phyloP scores from a whole-genome alignment of 37 sponge, comb jelly and placozoan genomes.

The Ianthella basta region DNA sequence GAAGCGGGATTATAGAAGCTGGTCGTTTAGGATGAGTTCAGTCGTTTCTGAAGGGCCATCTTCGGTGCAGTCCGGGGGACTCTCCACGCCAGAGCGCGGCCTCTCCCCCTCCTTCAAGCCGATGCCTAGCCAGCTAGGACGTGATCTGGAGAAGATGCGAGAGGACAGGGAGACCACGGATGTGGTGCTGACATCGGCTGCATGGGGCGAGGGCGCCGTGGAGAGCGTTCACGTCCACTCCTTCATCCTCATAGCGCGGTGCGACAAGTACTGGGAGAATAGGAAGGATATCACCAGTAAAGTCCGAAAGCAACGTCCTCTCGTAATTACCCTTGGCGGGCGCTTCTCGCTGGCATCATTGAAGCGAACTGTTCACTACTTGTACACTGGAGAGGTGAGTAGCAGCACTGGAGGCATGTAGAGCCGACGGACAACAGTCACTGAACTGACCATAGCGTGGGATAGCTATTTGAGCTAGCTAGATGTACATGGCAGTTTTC shows the following conservation, averaged over 20 bases:
- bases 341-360: conserved; percentile 26
- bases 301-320: not conserved
- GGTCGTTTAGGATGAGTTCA: too few relatives aligned
- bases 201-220: not conserved
- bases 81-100: not conserved
- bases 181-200: conserved; percentile 3
- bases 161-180: conserved; percentile 36
- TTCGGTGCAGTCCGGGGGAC: not conserved
- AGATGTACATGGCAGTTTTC: too few relatives aligned
- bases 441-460: not conserved
- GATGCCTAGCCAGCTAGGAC: not conserved
- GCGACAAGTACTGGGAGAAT: conserved; percentile 48
- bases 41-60: too few relatives aligned
- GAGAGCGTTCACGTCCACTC: conserved; percentile 26
- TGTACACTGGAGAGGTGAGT: conserved; percentile 84
- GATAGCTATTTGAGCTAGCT: too few relatives aligned
- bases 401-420: not conserved
- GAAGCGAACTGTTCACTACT: conserved; percentile 47
- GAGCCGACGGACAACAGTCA: too few relatives aligned
- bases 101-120: not conserved
- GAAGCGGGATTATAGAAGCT: too few relatives aligned
- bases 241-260: conserved; percentile 49
- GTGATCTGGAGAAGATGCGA: conserved; percentile 27
- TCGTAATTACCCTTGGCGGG: not conserved
- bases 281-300: not conserved